phyloP scores from a whole-genome alignment of 2,113 vertebrate genomes.

The Phalacrocorax brasilianus region DNA sequence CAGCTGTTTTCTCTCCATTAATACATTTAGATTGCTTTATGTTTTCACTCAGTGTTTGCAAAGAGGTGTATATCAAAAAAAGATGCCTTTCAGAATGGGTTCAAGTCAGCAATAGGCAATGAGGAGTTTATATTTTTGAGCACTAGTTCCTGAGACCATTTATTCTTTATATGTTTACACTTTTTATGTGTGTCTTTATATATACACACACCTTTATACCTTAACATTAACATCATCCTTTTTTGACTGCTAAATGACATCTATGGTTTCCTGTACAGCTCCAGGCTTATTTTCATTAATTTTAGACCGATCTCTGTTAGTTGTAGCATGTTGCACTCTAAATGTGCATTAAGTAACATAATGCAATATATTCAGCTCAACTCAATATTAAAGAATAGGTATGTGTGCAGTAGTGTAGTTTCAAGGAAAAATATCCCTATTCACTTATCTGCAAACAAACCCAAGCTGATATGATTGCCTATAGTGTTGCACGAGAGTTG shows the following conservation, averaged over 20 bases:
- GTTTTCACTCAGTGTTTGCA: not conserved
- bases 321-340: not conserved
- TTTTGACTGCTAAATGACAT: not conserved
- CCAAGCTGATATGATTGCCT: not conserved
- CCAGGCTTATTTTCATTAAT: not conserved
- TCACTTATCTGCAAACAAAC: not conserved
- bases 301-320: not conserved
- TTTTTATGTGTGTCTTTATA: too few species aligned
- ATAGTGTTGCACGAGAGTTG: not conserved
- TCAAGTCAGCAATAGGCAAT: not conserved
- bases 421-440: not conserved
- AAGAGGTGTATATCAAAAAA: not conserved
- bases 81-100: not conserved
- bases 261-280: not conserved
- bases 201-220: not conserved
- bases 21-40: not conserved
- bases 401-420: not conserved
- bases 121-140: not conserved
- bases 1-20: slow-evolving; percentile 30
- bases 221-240: not conserved
- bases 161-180: not conserved
- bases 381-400: not conserved
- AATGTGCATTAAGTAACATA: not conserved
- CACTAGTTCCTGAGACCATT: not conserved
- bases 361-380: not conserved